These are phyloP conservation scores for Pantherophis guttatus DNA, from an alignment of 2,113 vertebrate species.

Conservation along the genomic window DNA sequence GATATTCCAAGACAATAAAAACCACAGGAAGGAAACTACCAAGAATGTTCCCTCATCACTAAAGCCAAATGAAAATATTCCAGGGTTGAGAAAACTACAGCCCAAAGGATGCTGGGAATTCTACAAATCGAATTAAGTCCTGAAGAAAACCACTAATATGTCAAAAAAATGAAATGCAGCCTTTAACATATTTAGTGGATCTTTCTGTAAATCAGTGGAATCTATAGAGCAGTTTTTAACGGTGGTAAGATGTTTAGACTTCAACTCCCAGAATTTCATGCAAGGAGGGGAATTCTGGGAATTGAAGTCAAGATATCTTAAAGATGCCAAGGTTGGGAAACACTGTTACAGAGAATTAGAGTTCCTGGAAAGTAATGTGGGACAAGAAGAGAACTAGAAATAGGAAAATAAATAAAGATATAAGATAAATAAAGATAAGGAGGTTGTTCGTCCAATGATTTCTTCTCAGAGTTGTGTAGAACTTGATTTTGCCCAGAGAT, in stretches of 20 bases:
- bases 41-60: background rate
- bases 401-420: too few species aligned
- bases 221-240: background rate
- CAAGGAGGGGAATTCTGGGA: background rate
- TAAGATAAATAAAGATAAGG: background rate
- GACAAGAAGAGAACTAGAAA: background rate
- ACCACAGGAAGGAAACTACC: background rate
- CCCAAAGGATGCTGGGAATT: background rate
- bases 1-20: background rate
- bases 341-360: background rate
- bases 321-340: background rate
- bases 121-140: background rate
- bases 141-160: background rate
- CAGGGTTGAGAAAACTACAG: background rate
- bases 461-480: background rate
- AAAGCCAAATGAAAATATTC: background rate
- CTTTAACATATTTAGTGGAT: background rate
- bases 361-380: background rate
- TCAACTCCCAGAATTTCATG: background rate
- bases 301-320: background rate
- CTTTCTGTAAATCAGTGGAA: background rate
- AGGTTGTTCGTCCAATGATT: background rate
- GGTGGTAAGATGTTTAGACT: background rate
- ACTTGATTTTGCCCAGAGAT: background rate
- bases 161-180: background rate